Evolutionary conservation across 2,888 invertebrate species (phyloP), one percentile per base, ranked within the genome.

Genomic region (Hemaris fuciformis): DNA sequence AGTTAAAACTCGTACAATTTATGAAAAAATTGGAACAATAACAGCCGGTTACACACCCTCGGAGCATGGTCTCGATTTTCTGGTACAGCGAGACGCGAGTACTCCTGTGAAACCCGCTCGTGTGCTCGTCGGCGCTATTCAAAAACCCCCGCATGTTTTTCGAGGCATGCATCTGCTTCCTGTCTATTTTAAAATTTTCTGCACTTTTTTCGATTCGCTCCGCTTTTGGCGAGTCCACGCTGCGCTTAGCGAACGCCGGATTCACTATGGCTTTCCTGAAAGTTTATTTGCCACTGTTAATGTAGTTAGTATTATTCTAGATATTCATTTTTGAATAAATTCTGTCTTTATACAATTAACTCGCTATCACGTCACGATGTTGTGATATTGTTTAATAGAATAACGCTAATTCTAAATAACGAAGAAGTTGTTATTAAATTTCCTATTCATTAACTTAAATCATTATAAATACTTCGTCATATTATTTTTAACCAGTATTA

Each of bases 51-150:
- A 93, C 94, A 81, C 82, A 95, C 95, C 94, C 94, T 70, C 90
- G 89, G 60, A 95, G 84, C 83, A 95, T 89, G 70, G 91, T 89
- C 83, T 95, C 95, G 66, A 95, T 89, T 89, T 95, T 95, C 71
- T 88, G 91, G 81, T 95, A 96, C 60, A 95, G 89, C 66, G 93
- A 92, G 61, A 94, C 88, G 69, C 95, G 93, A 70, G 94, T 94
- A 69, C 93, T 91, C 69, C 95, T 93, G 83, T 95, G 95, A 80
- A 94, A 93, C 73, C 93, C 93, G 53, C 89, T 75, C 72, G 72
- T 81, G 18, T 72, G 74, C 57, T 67, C 70, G 62, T 76, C 81
- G 80, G 84, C 80, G 64, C 75, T 72, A 75, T 88, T 84, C 79
- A 90, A 79, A 83, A 89, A 87, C 72, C 81, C 81, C 58, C 88